Evolutionary conservation across 2,113 vertebrate species (phyloP).

Genomic region (Hystrix brachyura): DNA sequence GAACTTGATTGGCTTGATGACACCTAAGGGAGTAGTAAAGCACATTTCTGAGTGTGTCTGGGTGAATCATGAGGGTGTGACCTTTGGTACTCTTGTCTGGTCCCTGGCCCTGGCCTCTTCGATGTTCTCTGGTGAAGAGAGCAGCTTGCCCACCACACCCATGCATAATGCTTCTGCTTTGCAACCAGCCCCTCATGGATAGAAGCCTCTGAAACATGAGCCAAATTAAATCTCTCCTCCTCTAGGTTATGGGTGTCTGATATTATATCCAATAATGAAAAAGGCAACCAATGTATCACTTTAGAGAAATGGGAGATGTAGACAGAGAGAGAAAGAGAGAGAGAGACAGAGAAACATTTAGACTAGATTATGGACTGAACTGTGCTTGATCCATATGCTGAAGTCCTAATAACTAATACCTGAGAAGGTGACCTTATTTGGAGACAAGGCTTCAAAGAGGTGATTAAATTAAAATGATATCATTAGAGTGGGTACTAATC

Average conservation of each 20-base stretch:
- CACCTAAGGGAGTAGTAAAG: background rate
- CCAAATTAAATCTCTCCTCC: background rate
- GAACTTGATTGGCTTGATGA: background rate
- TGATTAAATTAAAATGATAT: background rate
- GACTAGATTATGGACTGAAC: background rate
- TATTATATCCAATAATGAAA: background rate
- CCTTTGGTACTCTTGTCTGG: background rate
- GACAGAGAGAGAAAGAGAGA: background rate
- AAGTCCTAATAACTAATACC: background rate
- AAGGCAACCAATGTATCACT: background rate
- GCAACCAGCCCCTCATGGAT: background rate
- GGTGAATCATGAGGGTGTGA: background rate
- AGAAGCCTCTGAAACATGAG: background rate
- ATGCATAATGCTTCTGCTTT: background rate
- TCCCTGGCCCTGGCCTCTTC: background rate
- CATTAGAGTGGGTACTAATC: background rate
- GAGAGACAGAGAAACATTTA: background rate
- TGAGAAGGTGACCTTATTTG: background rate
- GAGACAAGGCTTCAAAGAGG: background rate
- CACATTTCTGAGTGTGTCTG: background rate
- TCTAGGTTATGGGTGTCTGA: background rate
- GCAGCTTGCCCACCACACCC: background rate
- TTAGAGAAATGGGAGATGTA: background rate
- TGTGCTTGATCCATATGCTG: background rate
- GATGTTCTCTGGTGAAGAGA: background rate